Evolutionary conservation across 2,113 vertebrate genomes (phyloP).

Genomic region (Oxygymnocypris stewartii): DNA sequence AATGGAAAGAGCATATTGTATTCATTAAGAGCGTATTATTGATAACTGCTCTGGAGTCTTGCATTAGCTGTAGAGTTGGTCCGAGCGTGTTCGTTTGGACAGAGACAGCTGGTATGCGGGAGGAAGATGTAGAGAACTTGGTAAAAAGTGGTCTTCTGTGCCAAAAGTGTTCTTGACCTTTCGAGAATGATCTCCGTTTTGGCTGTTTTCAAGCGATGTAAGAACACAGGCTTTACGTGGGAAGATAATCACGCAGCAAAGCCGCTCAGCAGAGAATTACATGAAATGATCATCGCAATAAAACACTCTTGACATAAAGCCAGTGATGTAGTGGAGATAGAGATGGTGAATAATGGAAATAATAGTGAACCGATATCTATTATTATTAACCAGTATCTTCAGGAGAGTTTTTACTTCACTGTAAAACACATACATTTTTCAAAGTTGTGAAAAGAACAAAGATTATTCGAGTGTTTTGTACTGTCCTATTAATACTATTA

Average conservation of each 20-base stretch:
- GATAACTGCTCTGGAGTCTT: background rate
- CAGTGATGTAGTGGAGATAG: background rate
- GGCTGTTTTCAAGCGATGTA: background rate
- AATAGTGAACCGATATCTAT: background rate
- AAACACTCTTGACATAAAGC: background rate
- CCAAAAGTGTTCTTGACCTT: background rate
- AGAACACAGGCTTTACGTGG: background rate
- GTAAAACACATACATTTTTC: too few relatives aligned
- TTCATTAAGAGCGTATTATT: background rate
- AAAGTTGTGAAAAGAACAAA: background rate
- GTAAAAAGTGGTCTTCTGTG: background rate
- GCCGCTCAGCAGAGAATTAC: too few relatives aligned
- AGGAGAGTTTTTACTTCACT: background rate
- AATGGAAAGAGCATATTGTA: background rate
- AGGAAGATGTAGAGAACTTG: background rate
- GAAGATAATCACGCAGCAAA: background rate
- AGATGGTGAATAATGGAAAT: background rate
- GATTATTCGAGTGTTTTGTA: background rate
- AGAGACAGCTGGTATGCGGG: background rate
- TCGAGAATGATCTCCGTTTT: background rate
- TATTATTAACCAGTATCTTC: background rate
- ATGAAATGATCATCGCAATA: background rate
- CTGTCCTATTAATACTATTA: background rate
- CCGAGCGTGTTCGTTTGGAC: background rate
- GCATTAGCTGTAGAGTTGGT: background rate